Evolutionary conservation across 2,797 vertebrate species (phyloP).

Genomic region (Malurus leucopterus): DNA sequence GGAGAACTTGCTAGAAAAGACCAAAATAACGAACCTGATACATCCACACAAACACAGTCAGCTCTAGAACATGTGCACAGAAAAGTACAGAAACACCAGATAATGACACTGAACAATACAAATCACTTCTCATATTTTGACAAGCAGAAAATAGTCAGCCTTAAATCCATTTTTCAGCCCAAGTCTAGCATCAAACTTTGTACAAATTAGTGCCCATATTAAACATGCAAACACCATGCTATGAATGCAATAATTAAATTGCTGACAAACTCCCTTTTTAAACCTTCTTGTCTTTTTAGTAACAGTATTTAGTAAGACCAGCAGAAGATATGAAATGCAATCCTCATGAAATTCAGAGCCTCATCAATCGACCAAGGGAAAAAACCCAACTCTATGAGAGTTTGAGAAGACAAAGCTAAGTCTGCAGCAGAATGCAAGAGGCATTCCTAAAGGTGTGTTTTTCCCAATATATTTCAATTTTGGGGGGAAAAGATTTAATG

Average conservation of each 20-base stretch:
- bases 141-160: background rate
- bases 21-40: background rate
- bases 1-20: background rate
- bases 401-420: background rate
- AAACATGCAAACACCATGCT: background rate
- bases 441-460: background rate
- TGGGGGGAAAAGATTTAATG: background rate
- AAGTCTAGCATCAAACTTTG: background rate
- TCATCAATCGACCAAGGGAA: background rate
- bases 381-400: fast-evolving
- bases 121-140: background rate
- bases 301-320: background rate
- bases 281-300: background rate
- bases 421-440: background rate
- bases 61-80: background rate
- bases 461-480: background rate
- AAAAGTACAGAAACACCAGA: background rate
- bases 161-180: background rate
- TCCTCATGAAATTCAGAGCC: background rate
- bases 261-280: background rate
- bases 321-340: background rate
- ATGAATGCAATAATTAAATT: background rate
- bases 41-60: background rate
- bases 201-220: background rate
- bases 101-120: background rate